Conservation (phyloP, 2,888 invertebrate species). For the Malacosoma neustria region DNA sequence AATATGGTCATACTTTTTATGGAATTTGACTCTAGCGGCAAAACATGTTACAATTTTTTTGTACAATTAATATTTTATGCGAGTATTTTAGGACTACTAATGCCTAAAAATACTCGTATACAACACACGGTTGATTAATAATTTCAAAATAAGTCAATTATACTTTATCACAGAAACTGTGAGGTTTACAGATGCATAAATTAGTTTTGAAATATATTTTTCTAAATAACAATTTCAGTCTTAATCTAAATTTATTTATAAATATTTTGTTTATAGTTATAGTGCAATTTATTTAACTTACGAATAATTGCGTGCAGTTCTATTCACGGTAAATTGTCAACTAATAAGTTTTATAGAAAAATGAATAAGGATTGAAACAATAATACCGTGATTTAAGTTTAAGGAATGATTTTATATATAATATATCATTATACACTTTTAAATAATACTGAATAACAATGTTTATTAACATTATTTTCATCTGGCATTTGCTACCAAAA, state of each 20-base stretch:
- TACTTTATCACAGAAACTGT: constrained; percentile 54
- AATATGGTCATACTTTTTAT: no score
- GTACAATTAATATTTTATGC: no score
- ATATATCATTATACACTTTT: constrained; percentile 30
- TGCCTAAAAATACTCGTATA: no score
- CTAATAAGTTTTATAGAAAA: not conserved
- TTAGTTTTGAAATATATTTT: constrained; percentile 19
- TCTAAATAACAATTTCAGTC: constrained; percentile 55
- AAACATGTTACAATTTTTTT: no score
- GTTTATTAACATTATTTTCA: constrained; percentile 44
- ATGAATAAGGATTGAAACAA: no score
- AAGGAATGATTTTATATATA: constrained; percentile 58
- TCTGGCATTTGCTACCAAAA: constrained; percentile 30
- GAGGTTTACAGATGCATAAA: constrained; percentile 47
- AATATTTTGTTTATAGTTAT: constrained; percentile 47
- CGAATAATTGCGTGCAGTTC: constrained; percentile 48
- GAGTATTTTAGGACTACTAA: no score
- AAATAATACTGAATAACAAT: constrained; percentile 44
- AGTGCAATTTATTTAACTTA: constrained; percentile 56
- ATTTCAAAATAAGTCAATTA: constrained; percentile 14
- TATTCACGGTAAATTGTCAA: constrained; percentile 37
- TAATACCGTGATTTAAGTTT: constrained; percentile 35
- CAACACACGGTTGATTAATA: no score
- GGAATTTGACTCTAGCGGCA: no score
- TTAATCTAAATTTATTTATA: constrained; percentile 53